Evolutionary conservation across 2,113 vertebrate genomes (phyloP), one percentile per base, ranked within the genome.

Genomic region (Prunella himalayana): DNA sequence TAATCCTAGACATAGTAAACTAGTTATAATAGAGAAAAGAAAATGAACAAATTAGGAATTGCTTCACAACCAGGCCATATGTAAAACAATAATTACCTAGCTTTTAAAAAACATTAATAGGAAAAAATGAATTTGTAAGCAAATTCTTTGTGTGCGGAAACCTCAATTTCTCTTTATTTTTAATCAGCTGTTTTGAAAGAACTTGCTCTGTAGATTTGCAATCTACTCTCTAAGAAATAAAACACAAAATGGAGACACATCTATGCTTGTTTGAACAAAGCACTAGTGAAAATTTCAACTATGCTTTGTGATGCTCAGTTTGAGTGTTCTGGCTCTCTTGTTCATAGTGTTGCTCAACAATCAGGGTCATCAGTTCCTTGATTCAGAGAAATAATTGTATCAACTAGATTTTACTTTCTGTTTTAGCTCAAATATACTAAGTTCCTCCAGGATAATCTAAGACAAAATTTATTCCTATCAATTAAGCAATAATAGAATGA

Each of bases 131-230:
- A 12, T 81, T 75, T 88, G 24, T 72, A 91, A 92, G 35, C 16
- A 90, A 64, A 56, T 76, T 86, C 7, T 42, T 42, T 18, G 27
- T 81, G 5, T 69, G 24, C 11, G 56, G 27, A 73, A 53, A 59
- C 17, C 3, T 66, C 56, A 37, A 2, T 60, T 71, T 66, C 30
- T 88, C 17, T 75, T 82, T 78, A 4, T 91, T 96, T 53, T 47
- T 91, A 72, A 93, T 31, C 8, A 53, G 63, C 60, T 96, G 33
- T 85, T 97, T 94, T 33, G 73, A 94, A 95, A 82, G 10, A 93
- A 50, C 49, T 95, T 69, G 18, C 88, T 95, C 37, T 91, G 20
- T 16, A 88, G 15, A 28, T 78, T 90, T 92, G 82, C 68, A 78
- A 92, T 53, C 54, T 4, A 83, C 23, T 54, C n/a, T 72, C 5